Evolutionary conservation across 2,113 vertebrate genomes (phyloP), one percentile per base, ranked within the genome.

Genomic region (Otocyon megalotis): DNA sequence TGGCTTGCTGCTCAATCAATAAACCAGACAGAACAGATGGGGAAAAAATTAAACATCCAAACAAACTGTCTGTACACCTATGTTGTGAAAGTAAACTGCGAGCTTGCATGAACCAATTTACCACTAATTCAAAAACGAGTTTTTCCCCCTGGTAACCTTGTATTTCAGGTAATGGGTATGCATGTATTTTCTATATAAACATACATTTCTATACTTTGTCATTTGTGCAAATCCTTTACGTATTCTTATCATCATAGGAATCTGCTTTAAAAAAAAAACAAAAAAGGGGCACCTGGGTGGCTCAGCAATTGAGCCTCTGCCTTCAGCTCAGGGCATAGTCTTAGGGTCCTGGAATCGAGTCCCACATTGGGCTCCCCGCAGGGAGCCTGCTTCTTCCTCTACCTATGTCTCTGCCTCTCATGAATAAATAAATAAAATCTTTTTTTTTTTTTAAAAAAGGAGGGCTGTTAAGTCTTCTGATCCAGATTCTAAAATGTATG

Each of bases 31-130:
- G 98, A 98, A 98, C 99, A 99, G 98, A 99, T 99, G 98, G 98
- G 92, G 96, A 83, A 98, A 97, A 93, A 98, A 98, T 98, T 97
- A 98, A 99, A 99, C 98, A 98, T 98, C 98, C 96, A 99, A 98
- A 98, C 98, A 99, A 98, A 98, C 98, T 97, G 98, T 98, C 98
- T 98, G 98, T 97, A 98, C 98, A 99, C 98, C 99, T 99, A 99
- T 98, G 97, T 87, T 98, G 98, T 98, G 98, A 99, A 98, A 98
- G 98, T 98, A 99, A 99, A 99, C 98, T 98, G 98, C 88, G 98
- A 99, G 98, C 97, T 98, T 98, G 96, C 94, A 98, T 97, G 95
- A 93, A 98, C 97, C 97, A 98, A 98, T 97, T 98, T 95, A 98
- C 94, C 82, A 93, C 95, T 98, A 98, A 98, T 97, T 98, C 97